A percentile compares a stretch with the other conserved stretches of the same genome.
Evolutionary conservation across 2,797 vertebrate genomes (phyloP).

Genomic region (Okamejei kenojei): DNA sequence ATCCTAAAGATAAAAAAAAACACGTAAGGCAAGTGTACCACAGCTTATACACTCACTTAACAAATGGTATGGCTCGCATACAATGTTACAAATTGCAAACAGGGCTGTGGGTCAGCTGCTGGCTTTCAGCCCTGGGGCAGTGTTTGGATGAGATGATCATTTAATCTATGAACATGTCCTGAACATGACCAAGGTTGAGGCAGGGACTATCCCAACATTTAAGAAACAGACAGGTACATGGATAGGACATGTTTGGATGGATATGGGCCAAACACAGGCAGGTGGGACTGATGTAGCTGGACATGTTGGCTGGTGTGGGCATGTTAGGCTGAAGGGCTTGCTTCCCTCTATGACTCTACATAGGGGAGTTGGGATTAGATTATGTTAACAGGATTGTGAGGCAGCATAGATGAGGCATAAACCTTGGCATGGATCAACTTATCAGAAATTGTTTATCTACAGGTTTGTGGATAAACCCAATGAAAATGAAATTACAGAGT

Average conservation of each 20-base stretch:
- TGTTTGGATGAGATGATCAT: background rate
- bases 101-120: background rate
- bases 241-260: too few relatives aligned
- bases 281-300: too few relatives aligned
- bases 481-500: too few relatives aligned
- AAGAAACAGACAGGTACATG: too few relatives aligned
- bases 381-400: background rate
- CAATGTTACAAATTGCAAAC: background rate
- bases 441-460: too few relatives aligned
- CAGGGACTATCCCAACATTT: too few relatives aligned
- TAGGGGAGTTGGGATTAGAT: background rate
- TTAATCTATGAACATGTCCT: background rate
- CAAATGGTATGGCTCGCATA: background rate
- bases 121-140: background rate
- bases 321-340: too few relatives aligned
- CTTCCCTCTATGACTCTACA: background rate
- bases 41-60: background rate
- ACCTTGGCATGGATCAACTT: background rate
- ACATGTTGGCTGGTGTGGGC: too few relatives aligned
- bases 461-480: too few relatives aligned
- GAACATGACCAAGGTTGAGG: background rate
- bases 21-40: background rate
- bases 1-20: slow-evolving; percentile 61
- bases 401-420: background rate
- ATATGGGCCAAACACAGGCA: too few relatives aligned